phyloP scores from a whole-genome alignment of 1,140 invertebrate species.

The Sesamia nonagrioides region DNA sequence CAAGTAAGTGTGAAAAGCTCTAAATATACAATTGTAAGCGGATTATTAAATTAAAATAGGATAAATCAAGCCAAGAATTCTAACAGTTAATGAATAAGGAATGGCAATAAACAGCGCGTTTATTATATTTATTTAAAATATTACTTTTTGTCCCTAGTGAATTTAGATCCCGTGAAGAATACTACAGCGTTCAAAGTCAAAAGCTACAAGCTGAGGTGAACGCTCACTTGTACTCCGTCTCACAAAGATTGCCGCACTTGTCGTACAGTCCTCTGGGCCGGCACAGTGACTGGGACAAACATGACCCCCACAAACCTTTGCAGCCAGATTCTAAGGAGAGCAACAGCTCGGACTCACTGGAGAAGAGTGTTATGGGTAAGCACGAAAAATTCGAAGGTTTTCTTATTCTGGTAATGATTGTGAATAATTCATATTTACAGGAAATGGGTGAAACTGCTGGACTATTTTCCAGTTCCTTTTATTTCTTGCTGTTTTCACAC shows the following conservation, averaged over 20 bases:
- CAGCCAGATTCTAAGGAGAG: constrained; percentile 84
- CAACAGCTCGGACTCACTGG: constrained; percentile 84
- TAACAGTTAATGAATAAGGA: too few species aligned
- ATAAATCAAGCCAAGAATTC: too few species aligned
- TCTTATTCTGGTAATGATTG: too few species aligned
- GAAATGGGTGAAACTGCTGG: too few species aligned
- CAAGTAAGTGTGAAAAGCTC: constrained; percentile 68
- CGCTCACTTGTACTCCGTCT: constrained; percentile 85
- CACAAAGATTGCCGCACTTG: constrained; percentile 82
- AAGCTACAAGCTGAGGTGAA: constrained; percentile 85
- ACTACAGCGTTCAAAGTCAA: constrained; percentile 84
- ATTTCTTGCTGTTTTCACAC: constrained; percentile 14
- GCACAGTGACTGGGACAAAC: constrained; percentile 85
- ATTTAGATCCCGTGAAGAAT: constrained; percentile 85
- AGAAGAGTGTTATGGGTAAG: constrained; percentile 86
- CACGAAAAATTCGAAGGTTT: background rate
- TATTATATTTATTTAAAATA: background rate
- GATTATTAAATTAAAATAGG: too few species aligned
- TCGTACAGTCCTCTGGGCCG: constrained; percentile 83
- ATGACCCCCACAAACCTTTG: constrained; percentile 80
- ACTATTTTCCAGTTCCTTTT: too few species aligned
- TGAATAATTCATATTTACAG: too few species aligned
- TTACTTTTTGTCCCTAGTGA: constrained; percentile 72
- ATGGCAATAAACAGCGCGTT: too few species aligned
- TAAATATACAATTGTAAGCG: background rate